Percentiles rank a stretch among this genome's conserved stretches.
phyloP scores from a whole-genome alignment of 1,140 invertebrate genomes.

The Aphelinus certus region DNA sequence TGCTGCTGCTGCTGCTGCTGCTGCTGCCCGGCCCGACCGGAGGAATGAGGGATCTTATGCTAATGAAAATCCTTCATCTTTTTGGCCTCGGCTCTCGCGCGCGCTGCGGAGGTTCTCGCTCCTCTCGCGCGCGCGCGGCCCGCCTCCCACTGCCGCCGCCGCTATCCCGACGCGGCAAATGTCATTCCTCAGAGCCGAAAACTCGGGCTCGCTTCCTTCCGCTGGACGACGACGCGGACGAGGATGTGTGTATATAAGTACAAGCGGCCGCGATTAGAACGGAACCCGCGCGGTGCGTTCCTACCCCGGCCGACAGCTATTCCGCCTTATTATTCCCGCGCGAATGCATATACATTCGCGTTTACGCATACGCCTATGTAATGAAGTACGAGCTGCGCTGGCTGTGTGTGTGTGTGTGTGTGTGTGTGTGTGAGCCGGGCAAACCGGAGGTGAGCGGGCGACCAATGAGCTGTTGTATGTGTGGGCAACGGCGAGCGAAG shows the following conservation, averaged over 20 bases:
- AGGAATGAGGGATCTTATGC: constrained; percentile 49
- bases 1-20: background rate
- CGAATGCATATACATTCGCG: constrained; percentile 49
- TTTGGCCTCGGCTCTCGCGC: background rate
- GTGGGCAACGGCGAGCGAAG: constrained; percentile 40
- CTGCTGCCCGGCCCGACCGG: constrained; percentile 39
- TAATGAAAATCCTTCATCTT: constrained; percentile 57
- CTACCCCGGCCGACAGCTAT: constrained; percentile 51
- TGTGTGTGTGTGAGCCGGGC: background rate
- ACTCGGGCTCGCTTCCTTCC: too few species aligned
- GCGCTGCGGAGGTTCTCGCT: constrained; percentile 27
- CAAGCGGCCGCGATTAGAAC: constrained; percentile 36
- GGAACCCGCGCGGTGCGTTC: constrained; percentile 46
- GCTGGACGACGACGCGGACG: constrained; percentile 7
- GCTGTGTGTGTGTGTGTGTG: background rate
- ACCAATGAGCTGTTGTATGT: constrained; percentile 36
- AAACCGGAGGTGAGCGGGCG: constrained; percentile 17
- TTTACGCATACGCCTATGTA: constrained; percentile 55
- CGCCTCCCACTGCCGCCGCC: too few species aligned
- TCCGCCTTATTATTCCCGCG: constrained; percentile 65
- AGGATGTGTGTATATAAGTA: constrained; percentile 34
- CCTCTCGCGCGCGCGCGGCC: background rate
- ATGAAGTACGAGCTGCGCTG: constrained; percentile 58
- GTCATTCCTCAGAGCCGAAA: too few species aligned
- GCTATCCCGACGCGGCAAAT: too few species aligned